Percentiles rank a stretch among this genome's conserved stretches.
Evolutionary conservation across 1,140 invertebrate species (phyloP).

Genomic region (Theocolax elegans): DNA sequence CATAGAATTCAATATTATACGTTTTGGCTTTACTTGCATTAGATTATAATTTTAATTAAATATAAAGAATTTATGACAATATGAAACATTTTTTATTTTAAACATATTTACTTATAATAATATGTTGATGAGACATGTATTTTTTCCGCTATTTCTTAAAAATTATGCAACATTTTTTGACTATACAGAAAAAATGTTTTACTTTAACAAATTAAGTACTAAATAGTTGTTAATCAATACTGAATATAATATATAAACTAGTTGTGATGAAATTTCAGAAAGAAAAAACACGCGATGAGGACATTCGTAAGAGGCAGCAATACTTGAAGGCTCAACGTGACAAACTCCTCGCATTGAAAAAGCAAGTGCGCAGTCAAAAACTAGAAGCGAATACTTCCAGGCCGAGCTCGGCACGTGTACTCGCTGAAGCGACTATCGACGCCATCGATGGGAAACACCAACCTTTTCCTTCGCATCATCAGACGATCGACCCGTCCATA

Average conservation of each 20-base stretch:
- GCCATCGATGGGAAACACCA: conserved; percentile 59
- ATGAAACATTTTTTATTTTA: too few relatives aligned
- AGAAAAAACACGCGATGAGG: conserved; percentile 68
- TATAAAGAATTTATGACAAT: too few relatives aligned
- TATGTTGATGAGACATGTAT: too few relatives aligned
- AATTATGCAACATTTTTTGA: too few relatives aligned
- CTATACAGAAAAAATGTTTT: too few relatives aligned
- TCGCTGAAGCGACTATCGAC: conserved; percentile 61
- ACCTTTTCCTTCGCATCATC: conserved; percentile 48
- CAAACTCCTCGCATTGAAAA: conserved; percentile 88
- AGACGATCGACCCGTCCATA: conserved; percentile 69
- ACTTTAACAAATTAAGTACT: too few relatives aligned
- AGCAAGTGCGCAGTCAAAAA: conserved; percentile 83
- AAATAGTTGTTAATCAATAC: too few relatives aligned
- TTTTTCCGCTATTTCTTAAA: too few relatives aligned
- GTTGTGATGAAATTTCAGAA: conserved; percentile 19
- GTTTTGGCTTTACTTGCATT: too few relatives aligned
- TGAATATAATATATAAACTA: not conserved
- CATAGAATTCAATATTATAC: too few relatives aligned
- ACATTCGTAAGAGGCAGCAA: conserved; percentile 82
- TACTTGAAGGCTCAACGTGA: conserved; percentile 89
- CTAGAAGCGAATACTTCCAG: conserved; percentile 67
- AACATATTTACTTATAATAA: too few relatives aligned
- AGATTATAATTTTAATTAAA: too few relatives aligned
- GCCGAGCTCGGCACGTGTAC: conserved; percentile 60